phyloP scores from a whole-genome alignment of 2,797 vertebrate genomes.

The Toxotes lorentzi region DNA sequence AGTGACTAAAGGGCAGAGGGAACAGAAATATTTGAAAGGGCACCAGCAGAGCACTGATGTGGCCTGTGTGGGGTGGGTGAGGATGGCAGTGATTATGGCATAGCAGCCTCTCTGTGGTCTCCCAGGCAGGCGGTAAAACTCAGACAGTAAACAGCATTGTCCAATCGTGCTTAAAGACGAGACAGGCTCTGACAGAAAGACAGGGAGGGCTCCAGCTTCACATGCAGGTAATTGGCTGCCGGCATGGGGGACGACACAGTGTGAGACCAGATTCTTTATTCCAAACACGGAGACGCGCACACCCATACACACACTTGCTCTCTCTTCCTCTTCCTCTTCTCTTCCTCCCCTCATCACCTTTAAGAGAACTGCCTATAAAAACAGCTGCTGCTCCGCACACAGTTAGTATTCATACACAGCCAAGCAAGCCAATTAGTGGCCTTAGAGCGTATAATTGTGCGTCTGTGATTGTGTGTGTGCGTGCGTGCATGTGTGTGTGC shows the following conservation, averaged over 20 bases:
- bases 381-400: conserved; percentile 72
- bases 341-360: conserved; percentile 60
- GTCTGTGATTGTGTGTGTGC: conserved; percentile 45
- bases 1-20: conserved; percentile 28
- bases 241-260: conserved; percentile 67
- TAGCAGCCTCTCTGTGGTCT: conserved; percentile 36
- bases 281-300: conserved; percentile 7
- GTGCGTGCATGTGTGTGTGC: not conserved
- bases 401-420: conserved; percentile 75
- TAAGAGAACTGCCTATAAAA: conserved; percentile 61
- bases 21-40: conserved; percentile 38
- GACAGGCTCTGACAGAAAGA: conserved; percentile 58
- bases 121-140: conserved; percentile 40
- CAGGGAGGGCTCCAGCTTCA: conserved; percentile 54
- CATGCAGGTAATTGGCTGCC: conserved; percentile 82
- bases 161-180: conserved; percentile 48
- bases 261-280: conserved; percentile 69
- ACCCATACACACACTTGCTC: conserved; percentile 2
- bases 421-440: conserved; percentile 80
- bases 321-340: conserved; percentile 44
- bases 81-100: conserved; percentile 60
- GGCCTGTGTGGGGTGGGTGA: conserved; percentile 30
- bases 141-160: conserved; percentile 72
- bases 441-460: conserved; percentile 65
- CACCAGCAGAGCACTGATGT: conserved; percentile 41